Base-by-base conservation (phyloP, 2,113 vertebrate genomes). In the Aldabrachelys gigantea region DNA sequence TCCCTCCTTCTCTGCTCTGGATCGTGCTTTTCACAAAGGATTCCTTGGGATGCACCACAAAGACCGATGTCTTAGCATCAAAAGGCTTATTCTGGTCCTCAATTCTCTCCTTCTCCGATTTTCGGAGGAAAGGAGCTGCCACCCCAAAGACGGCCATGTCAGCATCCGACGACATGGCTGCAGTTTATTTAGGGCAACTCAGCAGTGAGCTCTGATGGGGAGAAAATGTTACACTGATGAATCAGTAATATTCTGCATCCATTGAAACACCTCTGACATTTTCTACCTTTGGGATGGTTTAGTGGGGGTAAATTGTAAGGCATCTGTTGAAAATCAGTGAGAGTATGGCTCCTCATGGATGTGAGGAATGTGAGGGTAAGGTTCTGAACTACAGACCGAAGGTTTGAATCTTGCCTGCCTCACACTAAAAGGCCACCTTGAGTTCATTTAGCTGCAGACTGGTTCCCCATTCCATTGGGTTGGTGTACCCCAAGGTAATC, bases 31-130 rank as follows among this genome's bases (percentile, higher is more conserved):
- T 98, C 44, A 98, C 98, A 91, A 98, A 98, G 38, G 98, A 97
- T 54, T 97, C 91, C 13, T 98, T 99, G 3, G 98, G 97, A 86
- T 99, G 98, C 4, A 52, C 96, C 93, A 98, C 98, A 52, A 98
- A 99, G 84, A 97, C 97, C 0, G 97, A 96, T 78, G 98, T 12
- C 86, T 98, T 98, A 93, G 98, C 98, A 92, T 98, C 98, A 1
- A 99, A 99, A 31, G 98, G 98, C 65, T 97, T 98, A 85, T 98
- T 98, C 96, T 99, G 99, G 53, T 98, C 98, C 2, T 98, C 99
- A n/a, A 99, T 98, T 69, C 99, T 98, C 88, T 99, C 99, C 87
- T 95, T 98, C 24, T 99, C 99, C 50, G 99, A 98, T 52, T 99
- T 99, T 11, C 99, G 98, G 92, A 99, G 99, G 54, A 85, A 99